Evolutionary conservation across 1,140 invertebrate genomes (phyloP), one percentile per base, ranked within the genome.

Genomic region (Archegozetes longisetosus): DNA sequence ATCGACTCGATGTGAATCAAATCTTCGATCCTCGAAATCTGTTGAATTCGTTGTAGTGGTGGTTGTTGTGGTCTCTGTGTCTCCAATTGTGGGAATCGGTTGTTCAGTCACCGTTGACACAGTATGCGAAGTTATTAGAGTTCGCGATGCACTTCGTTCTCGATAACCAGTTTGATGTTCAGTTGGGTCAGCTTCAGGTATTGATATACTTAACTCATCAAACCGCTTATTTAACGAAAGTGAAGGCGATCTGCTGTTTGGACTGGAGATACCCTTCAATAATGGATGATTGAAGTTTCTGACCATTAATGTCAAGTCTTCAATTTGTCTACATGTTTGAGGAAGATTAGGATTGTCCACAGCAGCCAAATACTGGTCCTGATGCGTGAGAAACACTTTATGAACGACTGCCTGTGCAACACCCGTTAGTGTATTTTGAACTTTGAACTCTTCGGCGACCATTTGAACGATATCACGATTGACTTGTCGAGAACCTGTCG

Each of bases 401-500:
- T 91, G 84, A 0, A 92, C 80, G 0, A 89, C 86, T 2, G 85
- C 84, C 74, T 92, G 87, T 32, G 86, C 85, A 32, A 91, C 85
- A 25, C 84, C 82, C 28, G 79, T 84, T 55, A 91, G 73, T 3
- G 86, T 86, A 0, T 82, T 78, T 68, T 91, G 85, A 46, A 81
- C 78, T 48, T 82, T 71, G 72, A 92, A 92, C 77, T 89, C 71
- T 68, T 86, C 83, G 13, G 86, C 82, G 60, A 83, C 80, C 72
- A 86, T 82, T 67, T 85, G 79, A 2, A 84, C 81, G 17, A 90
- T 76, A 67, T 85, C 81, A 70, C 84, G 83, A 70, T 88, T 88
- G 0, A 84, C 82, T 73, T 87, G 81, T 68, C 84, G 79, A 55
- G 56, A 25, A 69, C 69, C 27, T 14, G 82, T 85, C 1, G 84